phyloP scores from a whole-genome alignment of 2,888 invertebrate genomes.

The Rotaria sp. region DNA sequence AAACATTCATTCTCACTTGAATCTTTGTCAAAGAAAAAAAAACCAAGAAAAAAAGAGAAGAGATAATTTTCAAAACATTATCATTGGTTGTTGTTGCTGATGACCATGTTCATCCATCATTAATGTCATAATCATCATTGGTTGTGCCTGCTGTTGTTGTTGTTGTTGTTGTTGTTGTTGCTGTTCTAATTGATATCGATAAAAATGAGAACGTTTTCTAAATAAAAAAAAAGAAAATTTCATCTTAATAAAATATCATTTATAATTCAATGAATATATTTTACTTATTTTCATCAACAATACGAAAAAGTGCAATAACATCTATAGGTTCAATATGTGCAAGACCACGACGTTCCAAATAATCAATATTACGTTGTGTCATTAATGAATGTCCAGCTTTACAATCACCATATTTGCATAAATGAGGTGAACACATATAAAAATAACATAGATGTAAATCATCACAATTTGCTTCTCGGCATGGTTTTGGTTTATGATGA shows the following conservation, averaged over 20 bases:
- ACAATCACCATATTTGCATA: slow-evolving; percentile 22
- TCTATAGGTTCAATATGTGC: neutral
- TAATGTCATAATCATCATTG: slow-evolving; percentile 6
- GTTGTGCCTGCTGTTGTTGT: neutral
- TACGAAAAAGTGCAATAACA: neutral
- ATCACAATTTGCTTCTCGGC: neutral
- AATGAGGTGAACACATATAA: neutral
- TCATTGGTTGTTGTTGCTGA: neutral
- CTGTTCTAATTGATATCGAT: neutral
- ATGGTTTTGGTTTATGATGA: slow-evolving; percentile 26
- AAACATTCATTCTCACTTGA: neutral
- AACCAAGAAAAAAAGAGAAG: neutral
- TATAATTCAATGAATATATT: neutral
- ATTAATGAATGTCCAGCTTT: neutral
- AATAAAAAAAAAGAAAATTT: neutral
- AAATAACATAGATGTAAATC: slow-evolving; percentile 24
- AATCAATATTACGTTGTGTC: slow-evolving; percentile 16
- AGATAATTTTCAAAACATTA: neutral
- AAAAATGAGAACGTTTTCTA: slow-evolving; percentile 9
- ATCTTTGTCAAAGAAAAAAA: neutral
- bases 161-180: neutral
- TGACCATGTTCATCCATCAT: slow-evolving; percentile 13
- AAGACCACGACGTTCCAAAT: slow-evolving; percentile 21
- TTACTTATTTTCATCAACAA: slow-evolving; percentile 24
- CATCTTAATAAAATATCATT: no score